Evolutionary conservation across 2,797 vertebrate genomes (phyloP), one percentile per base, ranked within the genome.

Genomic region (Schizothorax lantsangensis): DNA sequence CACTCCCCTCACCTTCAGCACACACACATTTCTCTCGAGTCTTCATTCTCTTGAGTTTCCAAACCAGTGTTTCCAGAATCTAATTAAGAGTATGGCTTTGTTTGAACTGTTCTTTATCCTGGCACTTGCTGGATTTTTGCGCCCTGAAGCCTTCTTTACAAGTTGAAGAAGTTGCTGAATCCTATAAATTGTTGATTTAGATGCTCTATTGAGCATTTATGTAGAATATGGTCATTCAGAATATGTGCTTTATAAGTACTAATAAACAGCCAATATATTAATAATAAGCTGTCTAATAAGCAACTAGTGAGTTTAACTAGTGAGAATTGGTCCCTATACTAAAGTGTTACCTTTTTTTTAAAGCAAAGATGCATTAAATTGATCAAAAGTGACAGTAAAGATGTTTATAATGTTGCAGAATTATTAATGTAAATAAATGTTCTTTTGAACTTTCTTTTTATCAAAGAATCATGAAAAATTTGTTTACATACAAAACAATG

Each of bases 1-100:
- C 66, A 71, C 36, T 77, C 30, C 10, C 33, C n/a, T 79, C 49
- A 84, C 74, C 77, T 74, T 80, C 30, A 49, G 15, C 69, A 23
- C 45, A 64, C 59, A 62, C 57, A 62, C 23, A 17, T 68, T 74
- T 19, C 11, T 66, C 30, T 66, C 14, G 14, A 66, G 26, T 54
- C 40, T 15, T 4, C 30, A 19, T 83, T 30, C 38, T 23, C 15
- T 15, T 12, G 15, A 59, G 47, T 43, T 82, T 40, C 21, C 49
- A 71, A 15, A 57, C 66, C 23, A 82, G 19, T 59, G 11, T 49
- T 49, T 49, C 6, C 2, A 7, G 52, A 6, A n/a, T 38, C 5
- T 17, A 36, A 71, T 52, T 40, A 40, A 59, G 21, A 69, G 33
- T 6, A 69, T 38, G 80, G 11, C 45, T 69, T 38, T 15, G 21